phyloP scores from a whole-genome alignment of 2,113 vertebrate genomes.

The Microcebus tavaratra region DNA sequence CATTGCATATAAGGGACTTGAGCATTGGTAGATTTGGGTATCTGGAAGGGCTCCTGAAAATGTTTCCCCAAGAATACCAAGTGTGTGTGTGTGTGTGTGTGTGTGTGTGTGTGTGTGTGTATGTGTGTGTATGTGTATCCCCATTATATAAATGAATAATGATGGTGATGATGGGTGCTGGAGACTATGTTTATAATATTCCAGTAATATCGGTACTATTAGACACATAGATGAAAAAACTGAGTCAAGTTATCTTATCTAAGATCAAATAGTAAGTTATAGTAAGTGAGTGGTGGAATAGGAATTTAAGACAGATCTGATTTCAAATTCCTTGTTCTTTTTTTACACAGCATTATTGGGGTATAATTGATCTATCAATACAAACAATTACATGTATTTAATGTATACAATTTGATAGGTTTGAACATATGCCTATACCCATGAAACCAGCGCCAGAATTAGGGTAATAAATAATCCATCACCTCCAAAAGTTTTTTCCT shows the following conservation, averaged over 20 bases:
- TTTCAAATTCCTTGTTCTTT: not conserved
- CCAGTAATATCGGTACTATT: not conserved
- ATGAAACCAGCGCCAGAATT: not conserved
- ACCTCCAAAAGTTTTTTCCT: not conserved
- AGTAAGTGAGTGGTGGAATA: not conserved
- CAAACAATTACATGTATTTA: not conserved
- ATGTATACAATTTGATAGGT: not conserved
- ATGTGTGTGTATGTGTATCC: not conserved
- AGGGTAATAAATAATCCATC: not conserved
- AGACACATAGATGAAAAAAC: not conserved
- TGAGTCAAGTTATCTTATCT: not conserved
- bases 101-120: not conserved
- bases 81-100: too few relatives aligned
- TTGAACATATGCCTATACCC: not conserved
- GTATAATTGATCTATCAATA: not conserved
- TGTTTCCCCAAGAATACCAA: not conserved
- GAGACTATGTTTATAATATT: not conserved
- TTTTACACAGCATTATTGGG: not conserved
- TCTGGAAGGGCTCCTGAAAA: not conserved
- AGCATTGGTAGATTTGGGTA: not conserved
- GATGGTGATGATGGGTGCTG: not conserved
- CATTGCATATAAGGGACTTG: not conserved
- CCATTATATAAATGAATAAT: not conserved
- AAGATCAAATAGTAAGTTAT: not conserved
- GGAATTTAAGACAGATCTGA: conserved; percentile 6